Evolutionary conservation across 2,888 invertebrate species (phyloP), one percentile per base, ranked within the genome.

Genomic region (Lydus trimaculatus): DNA sequence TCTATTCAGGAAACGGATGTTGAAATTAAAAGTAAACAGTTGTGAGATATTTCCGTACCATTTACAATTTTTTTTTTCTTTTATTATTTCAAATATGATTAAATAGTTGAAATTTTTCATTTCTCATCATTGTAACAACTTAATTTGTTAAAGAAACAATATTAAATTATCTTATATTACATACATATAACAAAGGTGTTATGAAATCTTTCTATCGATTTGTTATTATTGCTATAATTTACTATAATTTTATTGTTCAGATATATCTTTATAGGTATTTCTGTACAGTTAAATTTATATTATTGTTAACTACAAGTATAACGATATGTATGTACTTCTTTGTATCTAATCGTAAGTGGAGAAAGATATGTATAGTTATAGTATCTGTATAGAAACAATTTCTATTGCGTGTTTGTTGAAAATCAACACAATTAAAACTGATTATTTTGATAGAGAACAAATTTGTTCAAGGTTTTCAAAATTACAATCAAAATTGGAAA

Each of bases 61-160:
- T 20, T 23, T 23, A n/a, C 1, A 11, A 23, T 13, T 13, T 11
- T 3, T 52, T 25, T 52, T 8, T 20, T 48, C 52, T n/a, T n/a
- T n/a, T n/a, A n/a, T n/a, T 15, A 52, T 48, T 48, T 48, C 48
- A 48, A 48, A 11, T 48, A 15, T 48, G 13, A 43, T 43, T 43
- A n/a, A 43, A 43, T 20, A 20, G 20, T 20, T 48, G 48, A 17
- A 48, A 8, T 8, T 13, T 48, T 48, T 23, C 23, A 52, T 23
- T 52, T 52, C 52, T 52, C 52, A 52, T 52, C 52, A 52, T 52
- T 52, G 25, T 3, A 52, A 20, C 20, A 48, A 48, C 48, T 48
- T 48, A 23, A 23, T 48, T 48, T 48, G 20, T 48, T 23, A 20
- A 52, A 1, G 13, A 52, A 13, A 25, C 23, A 52, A 52, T 52